Base-by-base conservation (phyloP, 1,140 invertebrate genomes). In the Drosophila bocqueti region DNA sequence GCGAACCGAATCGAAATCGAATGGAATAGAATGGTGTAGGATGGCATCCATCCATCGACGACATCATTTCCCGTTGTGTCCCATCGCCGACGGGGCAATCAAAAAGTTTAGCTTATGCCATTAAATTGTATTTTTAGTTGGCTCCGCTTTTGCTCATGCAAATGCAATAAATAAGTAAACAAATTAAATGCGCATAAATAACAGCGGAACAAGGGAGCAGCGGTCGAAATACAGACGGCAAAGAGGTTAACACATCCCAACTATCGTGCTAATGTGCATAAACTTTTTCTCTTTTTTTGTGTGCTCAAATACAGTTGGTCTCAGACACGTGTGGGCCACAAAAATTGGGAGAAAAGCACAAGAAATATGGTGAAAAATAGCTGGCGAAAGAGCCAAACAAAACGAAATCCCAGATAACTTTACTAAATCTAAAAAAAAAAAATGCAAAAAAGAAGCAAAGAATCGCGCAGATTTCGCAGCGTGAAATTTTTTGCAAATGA, bases 401-500 rank as follows among this genome's bases (percentile, higher is more conserved):
- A 73, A 31, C 40, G 38, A 24, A 57, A 13, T 9, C 13, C 26
- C 26, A 55, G 36, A 60, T 42, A 71, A 72, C 45, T 59, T 59
- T 24, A 55, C 54, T 55, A 55, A 38, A 55, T 38, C 21, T 42
- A 26, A 52, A 50, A 52, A 40, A 54, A 63, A 58, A 10, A 2
- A 31, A 55, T 24, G 8, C 2, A 2, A 47, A 31, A 59, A 29
- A 52, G 31, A 34, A 16, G 18, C 18, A 11, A 67, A 59, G 34
- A 65, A 64, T 24, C 54, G 34, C 69, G 49, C 34, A 68, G 75
- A 77, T 77, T 69, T 52, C 49, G 63, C 43, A 64, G 60, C 78
- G 64, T 67, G 52, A 84, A 84, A 84, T 84, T 81, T 84, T 84
- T 84, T 78, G 82, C 81, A 84, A 77, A 81, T 84, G 82, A 84